A percentile compares a stretch with the other conserved stretches of the same genome.
Conservation (phyloP, 2,888 invertebrate species). For the Cosmopolites sordidus region DNA sequence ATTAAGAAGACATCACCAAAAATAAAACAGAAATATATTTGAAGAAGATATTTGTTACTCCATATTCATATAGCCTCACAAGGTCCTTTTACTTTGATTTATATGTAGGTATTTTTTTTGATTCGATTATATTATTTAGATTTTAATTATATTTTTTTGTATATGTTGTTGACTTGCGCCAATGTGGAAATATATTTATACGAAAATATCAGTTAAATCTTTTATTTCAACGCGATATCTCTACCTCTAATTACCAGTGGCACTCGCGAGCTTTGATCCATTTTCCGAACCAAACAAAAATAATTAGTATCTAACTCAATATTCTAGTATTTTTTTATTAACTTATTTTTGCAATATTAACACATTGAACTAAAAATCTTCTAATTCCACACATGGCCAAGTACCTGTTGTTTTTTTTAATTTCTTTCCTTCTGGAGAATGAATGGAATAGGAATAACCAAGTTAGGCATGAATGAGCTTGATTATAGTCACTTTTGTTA, state of each 20-base stretch:
- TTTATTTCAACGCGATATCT: conserved; percentile 29
- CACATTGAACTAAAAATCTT: conserved; percentile 35
- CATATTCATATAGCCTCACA: too few species aligned
- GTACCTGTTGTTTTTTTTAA: conserved; percentile 41
- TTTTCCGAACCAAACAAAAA: too few species aligned
- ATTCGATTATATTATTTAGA: conserved; percentile 40
- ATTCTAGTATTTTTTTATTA: conserved; percentile 23
- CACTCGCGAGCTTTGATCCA: too few species aligned
- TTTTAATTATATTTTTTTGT: conserved; percentile 47
- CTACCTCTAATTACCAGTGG: too few species aligned
- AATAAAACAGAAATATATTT: too few species aligned
- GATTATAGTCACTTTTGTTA: background rate
- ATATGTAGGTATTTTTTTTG: conserved; percentile 43
- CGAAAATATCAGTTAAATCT: conserved; percentile 39
- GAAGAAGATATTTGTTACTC: too few species aligned
- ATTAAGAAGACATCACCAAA: too few species aligned
- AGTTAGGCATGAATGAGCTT: conserved; percentile 18
- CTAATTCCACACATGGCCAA: conserved; percentile 51
- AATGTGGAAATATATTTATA: conserved; percentile 52
- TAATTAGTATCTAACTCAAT: conserved; percentile 9
- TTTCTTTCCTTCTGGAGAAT: background rate
- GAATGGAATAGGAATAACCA: conserved; percentile 25
- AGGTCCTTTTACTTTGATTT: background rate
- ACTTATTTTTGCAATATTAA: conserved; percentile 32
- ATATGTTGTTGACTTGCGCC: conserved; percentile 51